Evolutionary conservation across 2,888 invertebrate genomes (phyloP).

Genomic region (Mechanitis mazaeus): DNA sequence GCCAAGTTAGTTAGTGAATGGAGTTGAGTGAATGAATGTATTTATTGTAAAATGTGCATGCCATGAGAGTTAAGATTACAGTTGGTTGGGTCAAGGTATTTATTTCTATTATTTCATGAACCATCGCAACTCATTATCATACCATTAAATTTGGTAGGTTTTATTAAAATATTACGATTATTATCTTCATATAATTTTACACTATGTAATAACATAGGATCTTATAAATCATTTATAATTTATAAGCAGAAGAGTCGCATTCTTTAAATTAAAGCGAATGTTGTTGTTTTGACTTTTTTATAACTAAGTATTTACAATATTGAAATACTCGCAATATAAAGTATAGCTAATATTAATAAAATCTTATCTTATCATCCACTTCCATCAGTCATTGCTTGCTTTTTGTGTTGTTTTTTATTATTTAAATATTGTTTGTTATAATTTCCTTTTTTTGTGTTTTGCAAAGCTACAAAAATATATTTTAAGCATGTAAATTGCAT

Average conservation of each 20-base stretch:
- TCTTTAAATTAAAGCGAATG: too few species aligned
- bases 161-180: too few species aligned
- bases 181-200: too few species aligned
- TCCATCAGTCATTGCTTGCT: slow-evolving; percentile 57
- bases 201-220: too few species aligned
- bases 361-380: slow-evolving; percentile 39
- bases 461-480: slow-evolving; percentile 17
- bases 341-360: not conserved
- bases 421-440: slow-evolving; percentile 22
- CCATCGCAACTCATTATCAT: slow-evolving; percentile 26
- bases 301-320: too few species aligned
- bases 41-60: slow-evolving; percentile 32
- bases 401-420: slow-evolving; percentile 44
- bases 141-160: slow-evolving; percentile 7
- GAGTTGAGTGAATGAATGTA: slow-evolving; percentile 23
- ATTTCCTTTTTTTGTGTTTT: slow-evolving; percentile 28
- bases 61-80: slow-evolving; percentile 35
- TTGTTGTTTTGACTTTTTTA: too few species aligned
- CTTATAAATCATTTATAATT: too few species aligned
- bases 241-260: too few species aligned
- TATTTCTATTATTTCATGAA: slow-evolving; percentile 33
- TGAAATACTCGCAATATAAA: too few species aligned
- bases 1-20: slow-evolving; percentile 25
- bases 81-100: slow-evolving; percentile 63
- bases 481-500: slow-evolving; percentile 14